Percentiles rank a stretch among this genome's conserved stretches.
phyloP scores from a whole-genome alignment of 2,113 vertebrate genomes.

The Struthio camelus region DNA sequence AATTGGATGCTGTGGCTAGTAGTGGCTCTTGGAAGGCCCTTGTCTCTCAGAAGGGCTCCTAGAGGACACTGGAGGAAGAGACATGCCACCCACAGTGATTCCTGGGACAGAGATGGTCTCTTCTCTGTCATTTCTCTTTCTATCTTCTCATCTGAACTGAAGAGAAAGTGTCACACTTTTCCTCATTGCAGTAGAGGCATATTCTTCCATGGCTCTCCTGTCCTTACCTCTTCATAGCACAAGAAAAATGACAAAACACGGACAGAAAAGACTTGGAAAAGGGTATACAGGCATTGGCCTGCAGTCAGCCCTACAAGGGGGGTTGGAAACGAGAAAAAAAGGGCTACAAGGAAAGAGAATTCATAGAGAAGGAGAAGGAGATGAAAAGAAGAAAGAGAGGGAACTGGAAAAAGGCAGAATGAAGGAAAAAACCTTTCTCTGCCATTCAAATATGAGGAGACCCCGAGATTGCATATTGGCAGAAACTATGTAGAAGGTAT shows the following conservation, averaged over 20 bases:
- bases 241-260: not conserved
- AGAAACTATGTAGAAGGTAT: not conserved
- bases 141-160: not conserved
- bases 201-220: not conserved
- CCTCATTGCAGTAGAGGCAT: not conserved
- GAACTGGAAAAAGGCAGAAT: not conserved
- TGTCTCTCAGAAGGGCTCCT: not conserved
- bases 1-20: not conserved
- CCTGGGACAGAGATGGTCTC: not conserved
- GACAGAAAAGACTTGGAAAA: not conserved
- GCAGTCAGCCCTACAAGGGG: not conserved
- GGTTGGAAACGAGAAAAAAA: not conserved
- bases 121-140: not conserved
- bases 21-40: not conserved
- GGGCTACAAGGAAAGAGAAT: not conserved
- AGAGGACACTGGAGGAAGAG: not conserved
- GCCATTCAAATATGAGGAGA: not conserved
- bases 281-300: not conserved
- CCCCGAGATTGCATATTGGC: not conserved
- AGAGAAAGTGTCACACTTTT: not conserved
- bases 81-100: not conserved
- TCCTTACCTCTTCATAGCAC: not conserved
- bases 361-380: not conserved
- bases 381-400: not conserved
- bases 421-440: not conserved